Evolutionary conservation across 2,888 invertebrate species (phyloP).

Genomic region (Synergus laeviventris): DNA sequence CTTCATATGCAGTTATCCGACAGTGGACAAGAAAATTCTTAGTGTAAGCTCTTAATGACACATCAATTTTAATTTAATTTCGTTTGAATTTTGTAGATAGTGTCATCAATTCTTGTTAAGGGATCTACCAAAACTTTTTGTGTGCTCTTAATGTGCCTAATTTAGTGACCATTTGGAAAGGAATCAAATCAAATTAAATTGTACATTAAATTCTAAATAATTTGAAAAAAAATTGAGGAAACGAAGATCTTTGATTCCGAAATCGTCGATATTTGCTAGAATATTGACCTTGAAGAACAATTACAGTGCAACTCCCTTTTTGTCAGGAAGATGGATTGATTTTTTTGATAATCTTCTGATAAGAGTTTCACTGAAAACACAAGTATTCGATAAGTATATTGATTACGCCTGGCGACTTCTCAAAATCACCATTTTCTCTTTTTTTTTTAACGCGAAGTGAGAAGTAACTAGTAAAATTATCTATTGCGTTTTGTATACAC

Average conservation of each 20-base stretch:
- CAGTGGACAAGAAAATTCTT: neutral
- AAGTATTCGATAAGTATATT: constrained; percentile 26
- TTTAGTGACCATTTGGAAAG: neutral
- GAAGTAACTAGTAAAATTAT: constrained; percentile 34
- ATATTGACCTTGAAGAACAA: constrained; percentile 25
- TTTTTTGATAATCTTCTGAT: constrained; percentile 11
- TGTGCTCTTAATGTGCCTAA: constrained; percentile 13
- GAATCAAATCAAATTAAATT: too few relatives aligned
- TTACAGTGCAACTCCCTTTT: constrained; percentile 4
- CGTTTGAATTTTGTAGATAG: neutral
- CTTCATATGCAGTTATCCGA: neutral
- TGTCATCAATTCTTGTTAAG: neutral
- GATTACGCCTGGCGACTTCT: constrained; percentile 8
- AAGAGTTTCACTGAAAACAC: neutral
- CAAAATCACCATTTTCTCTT: neutral
- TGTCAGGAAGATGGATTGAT: constrained; percentile 10
- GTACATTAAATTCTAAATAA: neutral
- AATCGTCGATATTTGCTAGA: neutral
- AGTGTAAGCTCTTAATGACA: constrained; percentile 6
- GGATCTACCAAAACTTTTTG: neutral
- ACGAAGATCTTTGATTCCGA: constrained; percentile 9
- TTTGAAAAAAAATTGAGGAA: neutral
- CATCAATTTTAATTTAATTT: constrained; percentile 4
- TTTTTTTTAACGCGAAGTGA: neutral
- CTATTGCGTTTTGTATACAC: constrained; percentile 33